Conservation (phyloP, 2,888 invertebrate species). For the Chouioia cunea region DNA sequence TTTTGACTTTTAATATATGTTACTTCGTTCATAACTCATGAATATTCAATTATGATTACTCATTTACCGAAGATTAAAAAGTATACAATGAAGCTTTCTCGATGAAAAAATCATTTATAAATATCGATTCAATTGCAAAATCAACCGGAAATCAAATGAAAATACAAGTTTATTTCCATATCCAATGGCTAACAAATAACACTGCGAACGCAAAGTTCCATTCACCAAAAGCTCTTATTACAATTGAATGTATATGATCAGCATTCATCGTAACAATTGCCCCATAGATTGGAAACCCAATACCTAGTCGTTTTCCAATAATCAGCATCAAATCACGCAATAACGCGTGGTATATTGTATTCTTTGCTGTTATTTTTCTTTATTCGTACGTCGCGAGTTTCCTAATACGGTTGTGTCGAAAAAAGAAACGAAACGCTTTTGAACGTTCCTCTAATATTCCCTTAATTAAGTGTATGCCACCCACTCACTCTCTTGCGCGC, state of each 20-base stretch:
- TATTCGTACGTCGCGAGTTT: slow-evolving; percentile 51
- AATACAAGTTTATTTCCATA: too few relatives aligned
- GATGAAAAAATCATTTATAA: neutral
- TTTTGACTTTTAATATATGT: too few relatives aligned
- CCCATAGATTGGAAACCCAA: slow-evolving; percentile 11
- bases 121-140: neutral
- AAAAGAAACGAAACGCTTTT: slow-evolving; percentile 46
- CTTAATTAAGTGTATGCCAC: neutral
- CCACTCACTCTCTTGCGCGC: neutral
- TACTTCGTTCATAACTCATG: too few relatives aligned
- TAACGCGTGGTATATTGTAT: slow-evolving; percentile 59
- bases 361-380: neutral
- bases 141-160: too few relatives aligned
- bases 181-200: too few relatives aligned
- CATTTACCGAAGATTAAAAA: too few relatives aligned
- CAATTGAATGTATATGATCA: slow-evolving; percentile 21
- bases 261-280: neutral
- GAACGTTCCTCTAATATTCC: neutral
- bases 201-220: slow-evolving; percentile 19
- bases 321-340: slow-evolving; percentile 59
- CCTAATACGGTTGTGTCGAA: slow-evolving; percentile 43
- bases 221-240: slow-evolving; percentile 28
- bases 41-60: too few relatives aligned
- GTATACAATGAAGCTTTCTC: neutral
- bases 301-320: slow-evolving; percentile 48